Percentiles rank a stretch among this genome's conserved stretches.
Evolutionary conservation across 2,113 vertebrate genomes (phyloP).

Genomic region (Chlorocebus sabaeus): DNA sequence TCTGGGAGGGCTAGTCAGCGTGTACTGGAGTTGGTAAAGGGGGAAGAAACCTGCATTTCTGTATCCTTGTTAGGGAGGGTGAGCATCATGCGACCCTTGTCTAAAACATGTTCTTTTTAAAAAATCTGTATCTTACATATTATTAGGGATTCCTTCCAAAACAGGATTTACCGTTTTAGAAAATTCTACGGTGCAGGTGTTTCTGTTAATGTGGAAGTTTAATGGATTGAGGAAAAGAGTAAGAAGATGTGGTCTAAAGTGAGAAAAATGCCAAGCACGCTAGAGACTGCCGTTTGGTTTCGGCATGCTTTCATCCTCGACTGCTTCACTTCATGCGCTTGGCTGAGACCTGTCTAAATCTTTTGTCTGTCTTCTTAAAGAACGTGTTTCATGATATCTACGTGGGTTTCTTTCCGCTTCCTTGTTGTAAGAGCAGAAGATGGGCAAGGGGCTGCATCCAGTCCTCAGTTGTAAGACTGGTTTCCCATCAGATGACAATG

Average conservation of each 20-base stretch:
- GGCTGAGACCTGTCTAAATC: not conserved
- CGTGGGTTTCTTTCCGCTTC: not conserved
- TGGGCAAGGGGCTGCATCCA: not conserved
- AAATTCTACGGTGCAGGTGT: not conserved
- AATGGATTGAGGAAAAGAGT: not conserved
- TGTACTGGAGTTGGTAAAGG: not conserved
- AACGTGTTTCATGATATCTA: no score
- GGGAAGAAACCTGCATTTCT: not conserved
- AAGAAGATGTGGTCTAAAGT: not conserved
- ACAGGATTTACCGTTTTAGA: not conserved
- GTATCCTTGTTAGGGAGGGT: not conserved
- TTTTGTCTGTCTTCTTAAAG: not conserved
- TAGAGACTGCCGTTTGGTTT: not conserved
- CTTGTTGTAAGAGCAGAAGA: not conserved
- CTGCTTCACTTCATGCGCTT: not conserved
- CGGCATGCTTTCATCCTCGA: not conserved
- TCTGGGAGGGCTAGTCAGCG: not conserved
- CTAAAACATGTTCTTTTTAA: not conserved
- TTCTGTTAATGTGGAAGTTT: not conserved
- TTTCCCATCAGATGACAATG: not conserved
- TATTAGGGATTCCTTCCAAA: not conserved
- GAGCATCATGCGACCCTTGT: not conserved
- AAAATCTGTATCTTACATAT: rapidly evolving
- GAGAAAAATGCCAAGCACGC: not conserved
- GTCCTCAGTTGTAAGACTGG: not conserved